Conservation (phyloP, 2,113 vertebrate species). For the Pygoscelis adeliae region DNA sequence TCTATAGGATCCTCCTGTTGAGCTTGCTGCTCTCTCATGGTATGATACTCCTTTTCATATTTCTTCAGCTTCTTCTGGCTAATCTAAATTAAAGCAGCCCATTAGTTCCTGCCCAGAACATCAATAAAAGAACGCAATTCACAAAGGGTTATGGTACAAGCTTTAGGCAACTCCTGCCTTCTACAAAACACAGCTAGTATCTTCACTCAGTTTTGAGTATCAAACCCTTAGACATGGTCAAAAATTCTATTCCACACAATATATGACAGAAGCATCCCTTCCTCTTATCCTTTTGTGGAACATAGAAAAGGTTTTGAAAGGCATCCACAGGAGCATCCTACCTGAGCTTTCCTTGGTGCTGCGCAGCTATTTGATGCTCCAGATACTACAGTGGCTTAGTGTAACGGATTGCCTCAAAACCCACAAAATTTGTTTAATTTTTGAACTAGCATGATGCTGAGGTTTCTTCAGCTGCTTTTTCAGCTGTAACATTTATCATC, state of each 20-base stretch:
- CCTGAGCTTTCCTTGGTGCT: neutral
- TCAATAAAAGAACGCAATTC: neutral
- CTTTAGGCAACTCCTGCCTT: neutral
- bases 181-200: neutral
- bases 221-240: neutral
- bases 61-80: conserved; percentile 99
- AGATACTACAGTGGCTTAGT: neutral
- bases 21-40: conserved; percentile 95
- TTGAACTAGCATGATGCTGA: neutral
- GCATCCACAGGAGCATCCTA: neutral
- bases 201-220: neutral
- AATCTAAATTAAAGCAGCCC: conserved; percentile 81
- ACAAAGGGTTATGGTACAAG: neutral
- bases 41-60: conserved; percentile 95
- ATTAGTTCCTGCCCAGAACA: conserved; percentile 33
- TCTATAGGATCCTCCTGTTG: conserved; percentile 97
- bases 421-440: neutral
- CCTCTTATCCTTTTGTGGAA: neutral
- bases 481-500: conserved; percentile 9
- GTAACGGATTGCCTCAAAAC: neutral
- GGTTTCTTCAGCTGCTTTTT: neutral
- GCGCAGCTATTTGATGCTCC: neutral
- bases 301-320: neutral
- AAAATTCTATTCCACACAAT: neutral
- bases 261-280: neutral